phyloP scores from a whole-genome alignment of 2,113 vertebrate genomes.

The Ammodramus savannarum region DNA sequence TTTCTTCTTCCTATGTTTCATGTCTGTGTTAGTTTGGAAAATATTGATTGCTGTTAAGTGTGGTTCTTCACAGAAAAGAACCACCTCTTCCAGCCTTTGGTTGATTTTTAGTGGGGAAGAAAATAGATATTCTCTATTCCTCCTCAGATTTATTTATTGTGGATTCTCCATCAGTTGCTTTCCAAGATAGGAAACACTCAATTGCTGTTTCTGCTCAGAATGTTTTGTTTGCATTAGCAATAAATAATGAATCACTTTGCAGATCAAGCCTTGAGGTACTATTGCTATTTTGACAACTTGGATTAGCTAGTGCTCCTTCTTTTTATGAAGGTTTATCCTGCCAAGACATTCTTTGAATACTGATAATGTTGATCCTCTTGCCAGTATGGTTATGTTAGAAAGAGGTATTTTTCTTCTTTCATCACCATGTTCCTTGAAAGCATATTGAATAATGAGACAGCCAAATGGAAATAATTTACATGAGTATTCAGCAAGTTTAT shows the following conservation, averaged over 20 bases:
- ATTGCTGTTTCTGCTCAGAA: constrained; percentile 1
- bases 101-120: background rate
- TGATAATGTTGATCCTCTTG: constrained; percentile 79
- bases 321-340: constrained; percentile 81
- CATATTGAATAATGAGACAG: constrained; percentile 77
- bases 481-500: constrained; percentile 70
- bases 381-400: constrained; percentile 80
- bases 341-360: constrained; percentile 81
- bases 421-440: constrained; percentile 82
- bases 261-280: constrained; percentile 68
- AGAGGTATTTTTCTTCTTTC: constrained; percentile 82
- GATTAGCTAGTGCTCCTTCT: constrained; percentile 77
- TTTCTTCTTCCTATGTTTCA: background rate
- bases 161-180: background rate
- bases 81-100: background rate
- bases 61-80: background rate
- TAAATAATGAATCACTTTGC: constrained; percentile 72
- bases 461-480: constrained; percentile 73
- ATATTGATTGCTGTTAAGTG: background rate
- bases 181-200: background rate
- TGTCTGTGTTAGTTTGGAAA: background rate
- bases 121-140: background rate
- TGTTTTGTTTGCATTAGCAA: constrained; percentile 55
- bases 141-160: background rate
- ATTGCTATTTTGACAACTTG: constrained; percentile 79